These are phyloP conservation scores for Dasyurus viverrinus DNA, from an alignment of 2,113 vertebrate genomes.

Conservation along the genomic window DNA sequence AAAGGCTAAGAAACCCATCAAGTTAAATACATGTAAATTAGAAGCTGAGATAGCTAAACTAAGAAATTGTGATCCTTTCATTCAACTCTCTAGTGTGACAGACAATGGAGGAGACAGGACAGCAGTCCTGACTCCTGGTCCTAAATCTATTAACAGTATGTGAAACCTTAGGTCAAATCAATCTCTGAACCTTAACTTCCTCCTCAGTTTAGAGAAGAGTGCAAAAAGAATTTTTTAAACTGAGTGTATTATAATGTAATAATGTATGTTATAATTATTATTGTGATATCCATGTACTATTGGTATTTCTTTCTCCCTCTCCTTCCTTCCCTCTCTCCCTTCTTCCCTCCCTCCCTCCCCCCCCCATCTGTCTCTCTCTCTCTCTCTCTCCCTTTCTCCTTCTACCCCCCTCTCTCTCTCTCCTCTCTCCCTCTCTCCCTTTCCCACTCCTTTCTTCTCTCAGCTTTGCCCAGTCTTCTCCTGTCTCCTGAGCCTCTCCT, in stretches of 20 bases:
- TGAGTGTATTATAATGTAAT: not conserved
- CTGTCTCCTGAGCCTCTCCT: not conserved
- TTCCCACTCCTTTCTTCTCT: not conserved
- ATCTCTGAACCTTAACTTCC: not conserved
- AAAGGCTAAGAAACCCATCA: not conserved
- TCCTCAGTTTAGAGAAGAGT: not conserved
- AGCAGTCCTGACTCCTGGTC: not conserved
- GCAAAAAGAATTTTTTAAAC: not conserved
- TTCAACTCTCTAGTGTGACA: not conserved
- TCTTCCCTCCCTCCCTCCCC: no score
- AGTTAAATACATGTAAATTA: not conserved
- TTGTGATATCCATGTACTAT: not conserved
- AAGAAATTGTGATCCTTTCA: not conserved
- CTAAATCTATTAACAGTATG: not conserved
- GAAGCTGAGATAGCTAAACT: not conserved
- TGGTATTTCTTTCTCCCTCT: no score
- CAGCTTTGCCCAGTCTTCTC: not conserved
- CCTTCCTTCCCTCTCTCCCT: no score
- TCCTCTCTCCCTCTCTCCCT: no score
- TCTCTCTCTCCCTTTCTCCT: no score
- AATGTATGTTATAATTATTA: not conserved
- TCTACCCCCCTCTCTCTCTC: no score
- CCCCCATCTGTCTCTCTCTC: no score
- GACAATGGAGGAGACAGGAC: not conserved
- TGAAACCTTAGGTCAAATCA: not conserved